Conservation (phyloP, 92 coral and sea anemone species). For the Epizoanthus scotinus region DNA sequence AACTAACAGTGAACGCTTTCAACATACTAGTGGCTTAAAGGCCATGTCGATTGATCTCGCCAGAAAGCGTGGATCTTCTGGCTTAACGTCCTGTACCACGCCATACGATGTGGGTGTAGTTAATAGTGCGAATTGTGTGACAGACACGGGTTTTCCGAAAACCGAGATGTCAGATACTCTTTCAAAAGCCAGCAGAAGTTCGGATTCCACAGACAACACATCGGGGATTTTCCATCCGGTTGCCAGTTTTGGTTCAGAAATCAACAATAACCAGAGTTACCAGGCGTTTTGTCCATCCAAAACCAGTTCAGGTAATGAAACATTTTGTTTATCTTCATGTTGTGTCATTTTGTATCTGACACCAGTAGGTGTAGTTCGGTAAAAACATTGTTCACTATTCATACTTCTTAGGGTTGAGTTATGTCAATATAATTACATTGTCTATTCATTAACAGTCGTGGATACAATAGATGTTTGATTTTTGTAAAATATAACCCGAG, state of each 20-base stretch:
- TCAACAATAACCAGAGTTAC: conserved; percentile 17
- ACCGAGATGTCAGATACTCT: background rate
- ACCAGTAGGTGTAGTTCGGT: too few species aligned
- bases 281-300: background rate
- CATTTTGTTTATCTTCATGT: too few species aligned
- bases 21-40: background rate
- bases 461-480: too few species aligned
- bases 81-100: background rate
- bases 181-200: background rate
- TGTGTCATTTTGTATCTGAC: too few species aligned
- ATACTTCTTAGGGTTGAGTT: too few species aligned
- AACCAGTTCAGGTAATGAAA: conserved; percentile 2
- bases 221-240: background rate
- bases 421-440: too few species aligned
- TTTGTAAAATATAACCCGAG: too few species aligned
- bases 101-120: background rate
- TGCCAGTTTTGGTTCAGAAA: background rate
- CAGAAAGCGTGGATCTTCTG: background rate
- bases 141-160: background rate
- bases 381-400: too few species aligned
- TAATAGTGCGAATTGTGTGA: background rate
- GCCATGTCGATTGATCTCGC: background rate
- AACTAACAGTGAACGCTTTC: background rate
- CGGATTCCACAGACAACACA: background rate
- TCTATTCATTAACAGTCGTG: too few species aligned